Evolutionary conservation across 2,888 invertebrate genomes (phyloP).

Genomic region (Apeira syringaria): DNA sequence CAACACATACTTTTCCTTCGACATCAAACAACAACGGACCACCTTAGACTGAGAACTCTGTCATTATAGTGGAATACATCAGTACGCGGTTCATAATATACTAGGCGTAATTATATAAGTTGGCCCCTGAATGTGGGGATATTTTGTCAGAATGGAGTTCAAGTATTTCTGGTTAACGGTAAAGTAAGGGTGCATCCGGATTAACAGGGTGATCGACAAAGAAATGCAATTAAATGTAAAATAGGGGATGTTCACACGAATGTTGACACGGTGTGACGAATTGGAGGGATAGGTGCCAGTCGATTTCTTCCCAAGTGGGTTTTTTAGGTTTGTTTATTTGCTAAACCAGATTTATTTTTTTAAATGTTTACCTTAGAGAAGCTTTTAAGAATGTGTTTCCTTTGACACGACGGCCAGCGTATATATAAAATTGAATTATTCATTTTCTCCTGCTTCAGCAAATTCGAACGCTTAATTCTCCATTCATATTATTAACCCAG

Average conservation of each 20-base stretch:
- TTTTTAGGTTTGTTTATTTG: conserved; percentile 47
- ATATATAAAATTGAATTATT: too few species aligned
- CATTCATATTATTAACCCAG: too few species aligned
- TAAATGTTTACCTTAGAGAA: too few species aligned
- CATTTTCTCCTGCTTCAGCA: too few species aligned
- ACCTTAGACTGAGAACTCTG: conserved; percentile 43
- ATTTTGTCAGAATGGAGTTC: conserved; percentile 29
- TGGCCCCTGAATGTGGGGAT: not conserved
- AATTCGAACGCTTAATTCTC: too few species aligned
- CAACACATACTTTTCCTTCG: conserved; percentile 63
- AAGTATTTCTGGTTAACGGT: conserved; percentile 38
- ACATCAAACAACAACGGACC: conserved; percentile 72
- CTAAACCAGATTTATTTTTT: conserved; percentile 31
- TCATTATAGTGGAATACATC: conserved; percentile 1
- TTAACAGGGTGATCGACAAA: conserved; percentile 79
- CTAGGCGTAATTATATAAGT: conserved; percentile 14
- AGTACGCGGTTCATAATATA: not conserved
- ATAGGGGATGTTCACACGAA: conserved; percentile 77
- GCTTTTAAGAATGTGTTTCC: conserved; percentile 10
- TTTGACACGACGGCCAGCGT: too few species aligned
- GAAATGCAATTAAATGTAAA: conserved; percentile 84
- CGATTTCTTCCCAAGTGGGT: conserved; percentile 44
- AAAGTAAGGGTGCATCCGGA: conserved; percentile 77
- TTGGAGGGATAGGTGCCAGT: conserved; percentile 61
- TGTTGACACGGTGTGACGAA: conserved; percentile 78